Evolutionary conservation across 2,113 vertebrate species (phyloP), one percentile per base, ranked within the genome.

Genomic region (Tupaia chinensis): DNA sequence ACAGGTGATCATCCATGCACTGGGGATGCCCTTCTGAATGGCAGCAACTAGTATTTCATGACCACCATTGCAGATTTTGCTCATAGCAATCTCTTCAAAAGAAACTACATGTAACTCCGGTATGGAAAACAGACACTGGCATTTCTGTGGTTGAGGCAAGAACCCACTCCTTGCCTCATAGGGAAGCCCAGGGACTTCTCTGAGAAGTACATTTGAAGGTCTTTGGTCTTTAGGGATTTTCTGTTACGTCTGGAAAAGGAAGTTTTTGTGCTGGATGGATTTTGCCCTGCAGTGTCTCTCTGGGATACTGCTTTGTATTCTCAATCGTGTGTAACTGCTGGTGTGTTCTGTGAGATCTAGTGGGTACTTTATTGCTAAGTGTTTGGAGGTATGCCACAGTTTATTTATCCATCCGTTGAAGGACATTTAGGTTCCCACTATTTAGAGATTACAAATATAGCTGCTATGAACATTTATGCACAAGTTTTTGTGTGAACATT

Each of bases 151-250:
- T 10, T 92, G 58, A 81, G 32, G 58, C 8, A 16, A 84, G 3
- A 22, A 8, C 20, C 66, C 20, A 4, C 5, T 9, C 15, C 61
- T 34, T 88, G 12, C 56, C n/a, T 94, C 77, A 80, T 77, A 88
- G 63, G 34, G 77, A 78, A 78, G 15, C 88, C 81, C 13, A 0
- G 60, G 25, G 29, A 80, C 56, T 44, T 44, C 44, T 44, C 53
- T n/a, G n/a, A 87, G 80, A 77, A 95, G 53, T 81, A 61, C 20
- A 63, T 80, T 32, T 58, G 72, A 70, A 93, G 93, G 68, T 20
- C 27, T 81, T 86, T 53, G 5, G 19, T 80, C n/a, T n/a, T 87
- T 93, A 25, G 11, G 27, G 56, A 92, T 83, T 77, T 96, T 85
- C 72, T 9, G 66, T 25, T 34, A 66, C 27, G 63, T 63, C 16